Evolutionary conservation across 2,797 vertebrate species (phyloP).

Genomic region (Coregonus suidteri): DNA sequence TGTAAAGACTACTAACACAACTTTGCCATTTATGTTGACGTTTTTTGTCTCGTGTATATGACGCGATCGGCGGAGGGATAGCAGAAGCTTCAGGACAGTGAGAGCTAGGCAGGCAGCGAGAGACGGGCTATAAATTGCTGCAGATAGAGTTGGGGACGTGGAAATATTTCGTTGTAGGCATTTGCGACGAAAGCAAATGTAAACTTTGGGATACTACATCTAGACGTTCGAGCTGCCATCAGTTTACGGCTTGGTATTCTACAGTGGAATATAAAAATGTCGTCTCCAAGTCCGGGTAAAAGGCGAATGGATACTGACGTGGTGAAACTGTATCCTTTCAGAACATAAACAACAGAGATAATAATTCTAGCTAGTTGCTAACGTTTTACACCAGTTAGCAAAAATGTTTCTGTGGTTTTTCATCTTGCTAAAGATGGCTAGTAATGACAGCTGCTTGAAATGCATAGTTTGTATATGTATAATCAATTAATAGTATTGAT

Average conservation of each 20-base stretch:
- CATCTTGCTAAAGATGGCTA: not conserved
- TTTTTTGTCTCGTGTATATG: conserved; percentile 60
- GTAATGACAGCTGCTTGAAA: conserved; percentile 5
- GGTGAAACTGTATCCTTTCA: conserved; percentile 96
- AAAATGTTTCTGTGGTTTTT: not conserved
- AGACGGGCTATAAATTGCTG: conserved; percentile 28
- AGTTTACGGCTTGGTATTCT: conserved; percentile 65
- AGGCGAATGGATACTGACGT: conserved; percentile 98
- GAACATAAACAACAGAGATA: not conserved
- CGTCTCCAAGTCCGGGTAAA: conserved; percentile 96
- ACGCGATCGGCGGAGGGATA: conserved; percentile 76
- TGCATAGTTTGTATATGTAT: not conserved
- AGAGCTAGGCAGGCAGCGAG: conserved; percentile 35
- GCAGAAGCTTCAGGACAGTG: conserved; percentile 56
- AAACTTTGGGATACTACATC: conserved; percentile 74
- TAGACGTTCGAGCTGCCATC: conserved; percentile 67
- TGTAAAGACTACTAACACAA: conserved; percentile 64
- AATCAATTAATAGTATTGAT: not conserved
- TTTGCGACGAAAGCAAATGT: conserved; percentile 71
- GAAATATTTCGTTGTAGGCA: conserved; percentile 62
- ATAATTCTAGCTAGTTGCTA: not conserved
- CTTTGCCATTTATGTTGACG: conserved; percentile 48
- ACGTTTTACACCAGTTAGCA: not conserved
- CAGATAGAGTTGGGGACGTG: conserved; percentile 49
- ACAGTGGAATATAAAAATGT: conserved; percentile 82